A percentile compares a stretch with the other conserved stretches of the same genome.
phyloP scores from a whole-genome alignment of 2,888 invertebrate genomes.

The Tetropium fuscum region DNA sequence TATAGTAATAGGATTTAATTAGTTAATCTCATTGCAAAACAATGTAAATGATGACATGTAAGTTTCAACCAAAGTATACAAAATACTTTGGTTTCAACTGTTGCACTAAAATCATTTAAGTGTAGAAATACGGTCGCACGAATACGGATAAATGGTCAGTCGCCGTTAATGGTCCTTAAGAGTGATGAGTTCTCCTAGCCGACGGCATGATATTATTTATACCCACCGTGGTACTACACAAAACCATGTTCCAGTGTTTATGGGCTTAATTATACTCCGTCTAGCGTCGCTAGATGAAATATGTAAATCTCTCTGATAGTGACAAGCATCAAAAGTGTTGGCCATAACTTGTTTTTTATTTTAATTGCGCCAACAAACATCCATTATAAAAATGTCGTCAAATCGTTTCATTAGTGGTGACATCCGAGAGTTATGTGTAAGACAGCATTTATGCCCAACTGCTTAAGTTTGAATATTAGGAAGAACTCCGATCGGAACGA shows the following conservation, averaged over 20 bases:
- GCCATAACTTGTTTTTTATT: constrained; percentile 9
- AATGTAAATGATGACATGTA: too few species aligned
- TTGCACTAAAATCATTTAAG: constrained; percentile 26
- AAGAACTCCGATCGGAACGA: background rate
- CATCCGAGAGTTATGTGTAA: constrained; percentile 3
- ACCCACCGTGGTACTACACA: constrained; percentile 40
- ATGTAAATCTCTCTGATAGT: constrained; percentile 9
- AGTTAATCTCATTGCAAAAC: too few species aligned
- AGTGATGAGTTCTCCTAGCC: constrained; percentile 51
- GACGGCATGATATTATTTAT: constrained; percentile 42
- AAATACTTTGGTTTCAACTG: too few species aligned
- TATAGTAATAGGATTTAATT: too few species aligned
- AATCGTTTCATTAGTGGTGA: constrained; percentile 8
- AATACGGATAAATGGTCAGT: constrained; percentile 49
- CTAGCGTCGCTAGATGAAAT: constrained; percentile 14
- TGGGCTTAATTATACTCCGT: constrained; percentile 38
- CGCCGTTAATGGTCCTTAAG: constrained; percentile 48
- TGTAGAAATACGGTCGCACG: constrained; percentile 36
- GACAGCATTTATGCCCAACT: background rate
- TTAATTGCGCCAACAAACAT: constrained; percentile 6
- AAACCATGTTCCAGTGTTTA: constrained; percentile 34
- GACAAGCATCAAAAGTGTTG: constrained; percentile 17
- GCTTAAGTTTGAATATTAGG: background rate
- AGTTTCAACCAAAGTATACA: too few species aligned
- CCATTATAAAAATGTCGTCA: constrained; percentile 7